Evolutionary conservation across 1,140 invertebrate genomes (phyloP), one percentile per base, ranked within the genome.

Genomic region (Conus ventricosus): DNA sequence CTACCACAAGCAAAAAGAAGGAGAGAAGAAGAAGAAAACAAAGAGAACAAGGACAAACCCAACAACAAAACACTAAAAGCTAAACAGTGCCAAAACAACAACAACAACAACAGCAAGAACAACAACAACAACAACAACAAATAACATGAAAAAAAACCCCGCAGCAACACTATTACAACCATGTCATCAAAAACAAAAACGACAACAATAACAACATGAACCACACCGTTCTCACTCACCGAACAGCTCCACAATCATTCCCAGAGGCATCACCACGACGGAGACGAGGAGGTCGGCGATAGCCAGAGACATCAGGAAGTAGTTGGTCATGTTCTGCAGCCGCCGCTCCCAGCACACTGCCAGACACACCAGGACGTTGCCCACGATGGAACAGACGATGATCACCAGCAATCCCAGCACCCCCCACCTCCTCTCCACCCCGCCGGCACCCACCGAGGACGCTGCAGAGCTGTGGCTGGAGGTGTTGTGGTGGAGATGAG

Each of bases 321-420:
- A 99, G 95, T 99, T 99, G 93, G 99, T 99, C 25, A 99, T 98
- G 90, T 99, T 99, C 90, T 99, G 96, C 54, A 99, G 96, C 3
- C 99, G 98, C 92, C 98, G 97, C 95, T 99, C 99, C 17, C 98
- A 99, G 95, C 99, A 99, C 15, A 99, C 98, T 90, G 98, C 98
- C 53, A 99, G 96, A 91, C 99, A 99, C 17, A 99, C 99, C 84
- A 99, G 95, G 85, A 98, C 97, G 95, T 99, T 99, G 23, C 99
- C 99, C 27, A 94, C 96, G 23, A 99, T 97, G 6, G 98, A 99
- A 27, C 97, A 96, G 11, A 99, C 87, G 81, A 95, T 96, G 57
- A 99, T 98, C 92, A 98, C 53, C 15, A 93, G 88, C 51, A 95
- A 89, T 6, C 93, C 92, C 71, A 95, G 84, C 87, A 93, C 91